Evolutionary conservation across 1,140 invertebrate genomes (phyloP), one percentile per base, ranked within the genome.

Genomic region (Trachelipus rathkii): DNA sequence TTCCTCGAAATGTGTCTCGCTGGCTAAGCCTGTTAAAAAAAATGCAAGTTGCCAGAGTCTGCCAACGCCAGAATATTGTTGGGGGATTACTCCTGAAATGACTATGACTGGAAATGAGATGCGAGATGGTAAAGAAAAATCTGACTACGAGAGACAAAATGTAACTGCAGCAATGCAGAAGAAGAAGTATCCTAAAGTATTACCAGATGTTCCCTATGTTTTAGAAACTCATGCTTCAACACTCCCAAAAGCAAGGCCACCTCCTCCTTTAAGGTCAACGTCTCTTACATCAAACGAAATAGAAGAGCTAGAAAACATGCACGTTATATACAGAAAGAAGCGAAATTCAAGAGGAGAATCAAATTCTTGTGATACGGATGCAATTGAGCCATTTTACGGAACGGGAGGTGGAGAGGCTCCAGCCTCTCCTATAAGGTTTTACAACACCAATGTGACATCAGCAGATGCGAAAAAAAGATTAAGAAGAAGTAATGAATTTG

Each of bases 41-140:
- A 81, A 81, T 60, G 74, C 80, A 33, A 79, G 80, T 71, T 79
- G 76, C 50, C 80, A 81, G 70, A 81, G 80, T 44, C 77, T 81
- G 8, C 80, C 80, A 13, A 79, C 77, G 46, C 72, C 75, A 19
- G 77, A 81, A 24, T 81, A 81, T 66, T 50, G 72, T 24, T 81
- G 80, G 80, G 74, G 75, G 11, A 78, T 75, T n/a, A 77, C 77
- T 2, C 72, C 45, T 43, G 80, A 81, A 50, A 74, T 77, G 75
- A 78, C 77, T 9, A 81, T 79, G 73, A 75, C 77, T 11, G 68
- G 76, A 24, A 72, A 79, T 44, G 72, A 78, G 19, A 77, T 75
- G 46, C 73, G 77, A 11, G 76, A 73, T 0, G 70, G 67, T 50
- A 72, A 44, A 15, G 76, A 15, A n/a, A 60, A 46, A 70, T 68